phyloP scores from a whole-genome alignment of 2,797 vertebrate species.

The Etheostoma nigrum region DNA sequence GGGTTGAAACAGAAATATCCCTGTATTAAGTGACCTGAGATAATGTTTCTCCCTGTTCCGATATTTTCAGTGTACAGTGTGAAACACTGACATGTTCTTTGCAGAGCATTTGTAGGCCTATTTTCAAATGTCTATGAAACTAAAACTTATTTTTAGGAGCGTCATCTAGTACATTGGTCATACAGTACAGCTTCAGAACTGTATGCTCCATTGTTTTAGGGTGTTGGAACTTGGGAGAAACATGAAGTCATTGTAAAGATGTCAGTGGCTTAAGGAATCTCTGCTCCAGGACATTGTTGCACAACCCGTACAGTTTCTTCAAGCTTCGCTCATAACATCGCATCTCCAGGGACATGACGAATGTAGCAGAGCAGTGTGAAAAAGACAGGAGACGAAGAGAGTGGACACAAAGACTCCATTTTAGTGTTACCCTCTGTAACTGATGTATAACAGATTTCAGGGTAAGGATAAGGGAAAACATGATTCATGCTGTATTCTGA shows the following conservation, averaged over 20 bases:
- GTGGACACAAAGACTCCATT: slow-evolving; percentile 54
- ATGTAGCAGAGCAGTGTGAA: slow-evolving; percentile 71
- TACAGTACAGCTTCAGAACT: slow-evolving; percentile 22
- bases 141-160: background rate
- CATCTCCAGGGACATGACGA: slow-evolving; percentile 67
- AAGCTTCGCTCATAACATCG: slow-evolving; percentile 59
- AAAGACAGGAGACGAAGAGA: slow-evolving; percentile 47
- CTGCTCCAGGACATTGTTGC: slow-evolving; percentile 57
- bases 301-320: slow-evolving; percentile 53
- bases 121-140: slow-evolving; percentile 9
- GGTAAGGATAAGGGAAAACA: slow-evolving; percentile 49
- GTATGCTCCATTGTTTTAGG: slow-evolving; percentile 38
- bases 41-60: background rate
- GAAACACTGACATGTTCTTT: background rate
- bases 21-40: background rate
- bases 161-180: slow-evolving; percentile 2
- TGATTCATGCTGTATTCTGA: slow-evolving; percentile 33
- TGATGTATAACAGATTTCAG: slow-evolving; percentile 58
- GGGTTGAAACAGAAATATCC: slow-evolving; percentile 6
- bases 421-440: slow-evolving; percentile 36
- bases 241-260: slow-evolving; percentile 71
- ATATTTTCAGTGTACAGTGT: background rate
- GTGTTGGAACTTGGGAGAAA: slow-evolving; percentile 34
- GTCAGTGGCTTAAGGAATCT: slow-evolving; percentile 63
- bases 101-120: background rate